Evolutionary conservation across 2,888 invertebrate species (phyloP).

Genomic region (Dilophus febrilis): DNA sequence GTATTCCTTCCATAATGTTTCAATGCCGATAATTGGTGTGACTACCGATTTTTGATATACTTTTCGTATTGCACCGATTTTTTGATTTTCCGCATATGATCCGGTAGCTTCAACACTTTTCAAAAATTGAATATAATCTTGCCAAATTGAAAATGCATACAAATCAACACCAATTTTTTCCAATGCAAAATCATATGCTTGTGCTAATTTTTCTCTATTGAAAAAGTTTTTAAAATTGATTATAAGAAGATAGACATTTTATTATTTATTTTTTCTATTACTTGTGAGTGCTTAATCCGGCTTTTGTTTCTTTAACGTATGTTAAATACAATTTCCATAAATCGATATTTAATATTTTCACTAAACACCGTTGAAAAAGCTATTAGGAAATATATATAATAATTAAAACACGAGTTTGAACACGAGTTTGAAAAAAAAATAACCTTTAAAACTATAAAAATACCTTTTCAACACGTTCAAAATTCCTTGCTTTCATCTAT

Average conservation of each 20-base stretch:
- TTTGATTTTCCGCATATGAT: slow-evolving; percentile 98
- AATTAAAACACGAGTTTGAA: too few species aligned
- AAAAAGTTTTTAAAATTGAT: too few species aligned
- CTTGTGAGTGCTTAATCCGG: slow-evolving; percentile 84
- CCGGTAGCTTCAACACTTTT: slow-evolving; percentile 95
- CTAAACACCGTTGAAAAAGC: slow-evolving; percentile 91
- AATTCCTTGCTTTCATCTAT: slow-evolving; percentile 82
- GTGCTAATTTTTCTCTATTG: slow-evolving; percentile 92
- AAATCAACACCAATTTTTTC: slow-evolving; percentile 99
- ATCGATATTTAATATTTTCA: slow-evolving; percentile 97
- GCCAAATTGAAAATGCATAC: slow-evolving; percentile 92
- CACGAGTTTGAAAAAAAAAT: too few species aligned
- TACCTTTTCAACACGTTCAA: slow-evolving; percentile 92
- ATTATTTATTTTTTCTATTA: slow-evolving; percentile 32
- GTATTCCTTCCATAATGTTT: slow-evolving; percentile 95
- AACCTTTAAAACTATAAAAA: too few species aligned
- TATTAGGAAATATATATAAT: not conserved
- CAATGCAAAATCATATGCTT: slow-evolving; percentile 97
- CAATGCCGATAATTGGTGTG: slow-evolving; percentile 94
- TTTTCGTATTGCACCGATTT: slow-evolving; percentile 94
- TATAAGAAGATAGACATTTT: too few species aligned
- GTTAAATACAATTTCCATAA: slow-evolving; percentile 95
- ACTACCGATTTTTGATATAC: slow-evolving; percentile 91
- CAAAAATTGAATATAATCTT: slow-evolving; percentile 91
- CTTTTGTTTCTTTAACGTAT: slow-evolving; percentile 96